Evolutionary conservation across 2,113 vertebrate genomes (phyloP).

Genomic region (Deroptyus accipitrinus): DNA sequence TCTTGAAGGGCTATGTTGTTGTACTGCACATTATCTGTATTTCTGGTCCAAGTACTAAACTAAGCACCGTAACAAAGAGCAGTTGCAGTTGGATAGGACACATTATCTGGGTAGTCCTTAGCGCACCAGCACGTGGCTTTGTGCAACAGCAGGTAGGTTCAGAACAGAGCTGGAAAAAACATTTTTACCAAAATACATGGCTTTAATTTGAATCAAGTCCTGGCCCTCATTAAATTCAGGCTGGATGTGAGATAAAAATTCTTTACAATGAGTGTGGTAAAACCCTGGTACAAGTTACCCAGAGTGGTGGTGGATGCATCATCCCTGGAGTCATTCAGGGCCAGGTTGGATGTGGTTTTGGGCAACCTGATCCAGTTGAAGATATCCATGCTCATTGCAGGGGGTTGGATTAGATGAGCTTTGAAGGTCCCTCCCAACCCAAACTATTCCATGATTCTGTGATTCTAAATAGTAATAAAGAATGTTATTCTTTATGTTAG

Average conservation of each 20-base stretch:
- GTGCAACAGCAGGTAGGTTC: neutral
- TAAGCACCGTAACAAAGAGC: neutral
- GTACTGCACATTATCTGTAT: neutral
- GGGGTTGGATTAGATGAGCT: neutral
- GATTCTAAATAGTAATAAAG: neutral
- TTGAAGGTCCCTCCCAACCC: neutral
- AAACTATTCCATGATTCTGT: neutral
- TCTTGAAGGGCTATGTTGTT: neutral
- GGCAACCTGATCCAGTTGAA: neutral
- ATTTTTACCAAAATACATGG: neutral
- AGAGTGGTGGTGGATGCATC: neutral
- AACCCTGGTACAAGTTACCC: neutral
- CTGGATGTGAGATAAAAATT: neutral
- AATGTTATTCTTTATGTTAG: no score
- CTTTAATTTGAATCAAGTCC: neutral
- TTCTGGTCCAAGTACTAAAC: neutral
- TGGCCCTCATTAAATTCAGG: neutral
- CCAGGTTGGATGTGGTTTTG: neutral
- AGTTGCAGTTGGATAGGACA: neutral
- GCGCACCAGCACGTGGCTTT: neutral
- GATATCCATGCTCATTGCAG: neutral
- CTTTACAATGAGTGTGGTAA: neutral
- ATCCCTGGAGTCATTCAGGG: neutral
- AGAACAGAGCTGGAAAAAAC: neutral
- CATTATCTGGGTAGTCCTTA: neutral